Evolutionary conservation across 1,140 invertebrate species (phyloP), one percentile per base, ranked within the genome.

Genomic region (Conopomorpha cramerella): DNA sequence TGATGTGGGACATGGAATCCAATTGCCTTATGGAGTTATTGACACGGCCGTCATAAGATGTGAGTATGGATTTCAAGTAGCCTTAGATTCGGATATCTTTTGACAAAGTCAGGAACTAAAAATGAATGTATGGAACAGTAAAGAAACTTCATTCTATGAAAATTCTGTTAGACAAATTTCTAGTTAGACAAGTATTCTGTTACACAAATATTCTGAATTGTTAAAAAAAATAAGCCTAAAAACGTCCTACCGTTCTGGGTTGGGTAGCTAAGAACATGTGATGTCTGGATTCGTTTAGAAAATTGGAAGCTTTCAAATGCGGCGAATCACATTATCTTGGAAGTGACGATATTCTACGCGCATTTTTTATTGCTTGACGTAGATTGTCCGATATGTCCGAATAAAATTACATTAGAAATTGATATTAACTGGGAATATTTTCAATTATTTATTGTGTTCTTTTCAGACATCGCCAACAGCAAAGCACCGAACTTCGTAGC

Each of bases 21-120:
- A 39, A 49, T 56, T 41, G 42, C 72, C 6, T 62, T n/a, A 58
- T 41, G 65, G 76, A 29, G 58, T 76, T 33, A 76, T 77, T 41
- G 73, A 77, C 33, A 78, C 71, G n/a, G n/a, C n/a, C n/a, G n/a
- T n/a, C n/a, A n/a, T n/a, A n/a, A n/a, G n/a, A n/a, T n/a, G n/a
- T n/a, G 1, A 77, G 77, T 55, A 51, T 74, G 27, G 51, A 76
- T 16, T 55, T 43, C 32, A 61, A n/a, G 76, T 77, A 51, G 65
- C 62, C 44, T 33, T 25, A 8, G 35, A 18, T 32, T 16, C 4
- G 4, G 10, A 23, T 23, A 23, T 23, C 10, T 6, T 23, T 23
- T 23, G 19, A 23, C 19, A 4, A 23, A 4, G 19, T 23, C 4
- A 10, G 19, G 4, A 23, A 23, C 19, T 23, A 6, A 23, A 23